These are phyloP conservation scores for Gavia stellata DNA, from an alignment of 2,113 vertebrate species.

Conservation along the genomic window DNA sequence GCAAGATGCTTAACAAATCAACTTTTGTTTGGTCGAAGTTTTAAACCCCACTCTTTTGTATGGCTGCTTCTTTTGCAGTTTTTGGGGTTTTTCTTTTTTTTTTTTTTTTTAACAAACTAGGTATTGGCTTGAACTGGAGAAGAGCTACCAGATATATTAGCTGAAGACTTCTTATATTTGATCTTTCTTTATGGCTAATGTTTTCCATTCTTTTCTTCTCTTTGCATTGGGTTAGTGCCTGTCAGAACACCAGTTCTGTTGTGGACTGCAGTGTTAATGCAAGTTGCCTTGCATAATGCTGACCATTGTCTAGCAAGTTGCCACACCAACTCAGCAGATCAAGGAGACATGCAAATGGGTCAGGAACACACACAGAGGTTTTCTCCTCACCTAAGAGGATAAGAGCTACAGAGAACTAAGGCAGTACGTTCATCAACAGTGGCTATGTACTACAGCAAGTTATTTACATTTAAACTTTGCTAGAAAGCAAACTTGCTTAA, in stretches of 20 bases:
- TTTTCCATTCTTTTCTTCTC: not conserved
- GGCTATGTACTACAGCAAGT: not conserved
- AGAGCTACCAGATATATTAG: not conserved
- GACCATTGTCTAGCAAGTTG: slow-evolving; percentile 1
- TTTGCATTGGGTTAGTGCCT: not conserved
- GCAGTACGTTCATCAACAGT: not conserved
- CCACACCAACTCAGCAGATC: slow-evolving; percentile 1
- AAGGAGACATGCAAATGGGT: not conserved
- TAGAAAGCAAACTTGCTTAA: not conserved
- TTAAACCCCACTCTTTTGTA: not conserved
- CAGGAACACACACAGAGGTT: not conserved
- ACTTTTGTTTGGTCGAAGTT: not conserved
- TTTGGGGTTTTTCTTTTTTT: too few species aligned
- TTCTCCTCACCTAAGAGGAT: slow-evolving; percentile 7
- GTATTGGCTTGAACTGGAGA: not conserved
- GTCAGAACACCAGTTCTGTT: not conserved
- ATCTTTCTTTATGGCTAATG: not conserved
- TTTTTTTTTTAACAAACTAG: not conserved
- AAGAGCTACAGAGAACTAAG: not conserved
- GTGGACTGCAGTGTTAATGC: not conserved
- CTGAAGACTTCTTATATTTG: not conserved
- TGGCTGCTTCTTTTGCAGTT: not conserved
- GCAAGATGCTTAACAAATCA: not conserved
- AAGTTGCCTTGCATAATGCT: not conserved
- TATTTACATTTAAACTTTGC: not conserved